Conservation (phyloP, 2,888 invertebrate genomes). For the Leucophenga montana region DNA sequence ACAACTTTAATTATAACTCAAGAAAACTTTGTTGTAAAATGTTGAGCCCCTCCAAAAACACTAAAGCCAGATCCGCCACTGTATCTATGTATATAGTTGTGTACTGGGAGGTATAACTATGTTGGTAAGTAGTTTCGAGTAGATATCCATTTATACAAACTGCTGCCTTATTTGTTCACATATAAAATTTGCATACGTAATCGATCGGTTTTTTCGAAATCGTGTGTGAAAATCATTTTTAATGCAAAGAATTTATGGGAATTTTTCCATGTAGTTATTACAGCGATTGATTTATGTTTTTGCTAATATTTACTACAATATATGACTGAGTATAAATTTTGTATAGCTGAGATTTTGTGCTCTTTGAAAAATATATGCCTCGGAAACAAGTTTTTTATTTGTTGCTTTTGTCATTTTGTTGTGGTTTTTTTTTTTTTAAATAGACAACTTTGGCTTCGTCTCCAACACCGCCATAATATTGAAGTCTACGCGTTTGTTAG, state of each 20-base stretch:
- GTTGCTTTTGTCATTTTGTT: not conserved
- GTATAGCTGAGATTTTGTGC: no score
- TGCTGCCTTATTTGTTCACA: not conserved
- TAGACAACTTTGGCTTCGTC: constrained; percentile 2
- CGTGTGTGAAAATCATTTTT: constrained; percentile 37
- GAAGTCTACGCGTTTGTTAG: constrained; percentile 45
- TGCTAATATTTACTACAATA: no score
- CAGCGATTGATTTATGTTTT: not conserved
- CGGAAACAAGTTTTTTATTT: not conserved
- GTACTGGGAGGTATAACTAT: not conserved
- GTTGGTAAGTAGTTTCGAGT: not conserved
- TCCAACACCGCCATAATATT: not conserved
- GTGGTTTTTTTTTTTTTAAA: constrained; percentile 1
- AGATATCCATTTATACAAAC: no score
- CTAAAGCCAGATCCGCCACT: no score
- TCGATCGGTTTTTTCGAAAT: constrained; percentile 46
- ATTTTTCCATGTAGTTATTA: constrained; percentile 2
- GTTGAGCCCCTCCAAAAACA: no score
- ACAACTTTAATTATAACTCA: no score
- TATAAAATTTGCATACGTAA: constrained; percentile 52
- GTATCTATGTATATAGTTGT: not conserved
- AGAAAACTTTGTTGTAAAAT: no score
- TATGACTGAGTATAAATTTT: not conserved
- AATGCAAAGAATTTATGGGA: not conserved
- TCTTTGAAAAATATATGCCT: no score